phyloP scores from a whole-genome alignment of 1,140 invertebrate species.

The Brevipalpus yothersi region DNA sequence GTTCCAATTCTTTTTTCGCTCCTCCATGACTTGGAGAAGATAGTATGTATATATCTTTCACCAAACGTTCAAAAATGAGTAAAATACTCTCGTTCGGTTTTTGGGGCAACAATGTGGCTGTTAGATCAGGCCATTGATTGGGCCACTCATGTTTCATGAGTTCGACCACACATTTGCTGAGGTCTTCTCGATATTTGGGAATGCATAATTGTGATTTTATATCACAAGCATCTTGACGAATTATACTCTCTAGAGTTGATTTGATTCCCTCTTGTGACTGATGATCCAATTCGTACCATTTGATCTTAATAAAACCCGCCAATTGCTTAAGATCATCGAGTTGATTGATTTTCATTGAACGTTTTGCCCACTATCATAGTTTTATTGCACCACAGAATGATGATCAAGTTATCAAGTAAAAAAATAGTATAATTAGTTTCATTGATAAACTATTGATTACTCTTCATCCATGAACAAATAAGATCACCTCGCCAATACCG shows the following conservation, averaged over 20 bases:
- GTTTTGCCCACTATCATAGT: too few species aligned
- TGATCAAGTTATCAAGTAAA: too few species aligned
- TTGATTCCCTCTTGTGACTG: background rate
- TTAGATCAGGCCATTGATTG: constrained; percentile 65
- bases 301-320: background rate
- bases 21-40: constrained; percentile 21
- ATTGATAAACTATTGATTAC: too few species aligned
- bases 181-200: constrained; percentile 54
- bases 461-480: too few species aligned
- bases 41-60: constrained; percentile 65
- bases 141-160: constrained; percentile 89
- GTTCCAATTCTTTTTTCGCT: background rate
- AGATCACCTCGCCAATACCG: too few species aligned
- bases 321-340: background rate
- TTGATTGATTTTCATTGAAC: too few species aligned
- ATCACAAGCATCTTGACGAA: background rate
- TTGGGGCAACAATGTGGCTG: constrained; percentile 18
- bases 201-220: background rate
- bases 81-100: constrained; percentile 48
- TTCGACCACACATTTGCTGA: constrained; percentile 67
- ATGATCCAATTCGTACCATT: background rate
- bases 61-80: constrained; percentile 53
- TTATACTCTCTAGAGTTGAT: background rate
- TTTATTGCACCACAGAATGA: too few species aligned
- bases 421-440: too few species aligned